These are phyloP conservation scores for Calameuta filiformis DNA, from an alignment of 2,888 invertebrate genomes.

Conservation along the genomic window DNA sequence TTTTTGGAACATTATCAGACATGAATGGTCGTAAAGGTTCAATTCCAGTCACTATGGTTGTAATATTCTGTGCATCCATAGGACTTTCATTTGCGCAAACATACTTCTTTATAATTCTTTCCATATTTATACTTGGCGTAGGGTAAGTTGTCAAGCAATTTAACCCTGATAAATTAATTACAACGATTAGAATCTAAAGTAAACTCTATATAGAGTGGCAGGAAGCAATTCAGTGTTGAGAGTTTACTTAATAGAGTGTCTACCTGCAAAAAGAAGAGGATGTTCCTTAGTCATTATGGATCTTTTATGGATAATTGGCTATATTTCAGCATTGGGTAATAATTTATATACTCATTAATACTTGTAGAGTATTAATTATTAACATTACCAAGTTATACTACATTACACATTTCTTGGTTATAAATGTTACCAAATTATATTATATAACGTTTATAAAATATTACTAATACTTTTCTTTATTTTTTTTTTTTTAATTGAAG, in stretches of 20 bases:
- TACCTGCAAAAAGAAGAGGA: constrained; percentile 61
- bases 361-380: background rate
- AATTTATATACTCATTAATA: background rate
- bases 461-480: background rate
- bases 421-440: background rate
- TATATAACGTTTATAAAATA: background rate
- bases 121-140: constrained; percentile 62
- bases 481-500: constrained; percentile 24
- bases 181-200: background rate
- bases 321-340: constrained; percentile 50
- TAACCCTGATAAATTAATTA: background rate
- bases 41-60: constrained; percentile 56
- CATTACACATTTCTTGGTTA: too few relatives aligned
- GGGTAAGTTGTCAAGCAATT: constrained; percentile 53
- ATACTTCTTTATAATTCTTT: constrained; percentile 54
- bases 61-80: constrained; percentile 61
- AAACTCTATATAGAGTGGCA: constrained; percentile 53
- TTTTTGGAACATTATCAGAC: constrained; percentile 60
- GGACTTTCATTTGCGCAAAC: constrained; percentile 62
- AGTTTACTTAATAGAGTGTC: constrained; percentile 64
- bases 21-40: constrained; percentile 61
- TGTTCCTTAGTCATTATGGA: constrained; percentile 59
- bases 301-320: constrained; percentile 61
- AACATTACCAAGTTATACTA: background rate
- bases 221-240: constrained; percentile 56